Conservation (phyloP, 2,888 invertebrate species). For the Drosophila cracens region DNA sequence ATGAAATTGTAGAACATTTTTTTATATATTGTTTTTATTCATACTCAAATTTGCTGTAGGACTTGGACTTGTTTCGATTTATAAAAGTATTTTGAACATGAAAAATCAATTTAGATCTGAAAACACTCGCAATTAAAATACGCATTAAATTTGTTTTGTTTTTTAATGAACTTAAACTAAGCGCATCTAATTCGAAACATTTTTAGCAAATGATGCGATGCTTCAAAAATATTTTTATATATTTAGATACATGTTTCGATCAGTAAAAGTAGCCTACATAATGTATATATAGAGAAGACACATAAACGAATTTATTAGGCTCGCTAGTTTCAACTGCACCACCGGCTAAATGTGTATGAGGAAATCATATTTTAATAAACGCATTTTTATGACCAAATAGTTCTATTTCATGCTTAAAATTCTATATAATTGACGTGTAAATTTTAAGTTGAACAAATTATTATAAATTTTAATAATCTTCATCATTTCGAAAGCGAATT, state of each 20-base stretch:
- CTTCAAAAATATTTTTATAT: conserved; percentile 29
- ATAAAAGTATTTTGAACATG: conserved; percentile 5
- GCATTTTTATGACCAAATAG: background rate
- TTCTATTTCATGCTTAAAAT: background rate
- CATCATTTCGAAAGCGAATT: conserved; percentile 2
- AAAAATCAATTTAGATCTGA: conserved; percentile 9
- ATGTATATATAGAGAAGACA: background rate
- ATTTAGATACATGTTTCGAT: conserved; percentile 11
- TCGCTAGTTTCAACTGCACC: background rate
- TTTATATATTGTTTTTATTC: conserved; percentile 17
- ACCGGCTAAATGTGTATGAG: background rate
- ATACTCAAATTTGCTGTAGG: background rate
- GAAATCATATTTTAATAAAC: no score
- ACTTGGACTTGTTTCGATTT: conserved; percentile 9
- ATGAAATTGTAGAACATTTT: background rate
- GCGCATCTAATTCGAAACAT: conserved; percentile 62
- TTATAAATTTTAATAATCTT: background rate
- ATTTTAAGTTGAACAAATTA: background rate
- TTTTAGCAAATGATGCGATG: conserved; percentile 50
- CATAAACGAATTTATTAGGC: background rate
- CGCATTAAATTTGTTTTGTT: conserved; percentile 3
- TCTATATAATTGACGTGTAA: background rate
- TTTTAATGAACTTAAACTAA: conserved; percentile 46
- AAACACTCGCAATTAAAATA: conserved; percentile 27
- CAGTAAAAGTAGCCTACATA: background rate